Evolutionary conservation across 1,140 invertebrate genomes (phyloP), one percentile per base, ranked within the genome.

Genomic region (Apolygus lucorum): DNA sequence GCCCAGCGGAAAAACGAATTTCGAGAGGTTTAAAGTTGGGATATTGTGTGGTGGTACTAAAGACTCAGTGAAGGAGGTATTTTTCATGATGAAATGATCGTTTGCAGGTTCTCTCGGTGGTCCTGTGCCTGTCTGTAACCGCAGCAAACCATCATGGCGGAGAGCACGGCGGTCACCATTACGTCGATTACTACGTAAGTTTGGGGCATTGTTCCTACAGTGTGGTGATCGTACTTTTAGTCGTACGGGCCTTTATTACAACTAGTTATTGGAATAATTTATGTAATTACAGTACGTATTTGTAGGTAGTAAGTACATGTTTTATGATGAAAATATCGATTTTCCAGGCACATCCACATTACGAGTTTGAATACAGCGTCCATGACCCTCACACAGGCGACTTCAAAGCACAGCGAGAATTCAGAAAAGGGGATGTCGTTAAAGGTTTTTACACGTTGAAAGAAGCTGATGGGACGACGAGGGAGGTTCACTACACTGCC

Each of bases 291-390:
- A n/a, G n/a, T n/a, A n/a, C n/a, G n/a, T n/a, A n/a, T n/a, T n/a
- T n/a, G n/a, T n/a, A n/a, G n/a, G n/a, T n/a, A n/a, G n/a, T n/a
- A n/a, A n/a, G n/a, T n/a, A n/a, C n/a, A n/a, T n/a, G n/a, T 54
- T 21, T 2, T 54, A 21, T 54, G n/a, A 54, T 11, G n/a, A 49
- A 49, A 49, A 11, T 11, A 49, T 11, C 8, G n/a, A 49, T n/a
- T n/a, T n/a, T n/a, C n/a, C n/a, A 75, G 74, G 76, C 66, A n/a
- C 68, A 76, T 27, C 77, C 78, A 14, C 76, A 79, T n/a, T 85
- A 86, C 73, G 77, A 79, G 29, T 85, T 79, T 74, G 82, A 82
- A 66, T 85, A 86, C 75, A 81, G 79, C n/a, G 83, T 85, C 2
- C 79, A 82, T 72, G 84, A 85, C 69, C 80, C 80, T 1, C 76